phyloP scores from a whole-genome alignment of 1,140 invertebrate species.

The Sycophila sp. region DNA sequence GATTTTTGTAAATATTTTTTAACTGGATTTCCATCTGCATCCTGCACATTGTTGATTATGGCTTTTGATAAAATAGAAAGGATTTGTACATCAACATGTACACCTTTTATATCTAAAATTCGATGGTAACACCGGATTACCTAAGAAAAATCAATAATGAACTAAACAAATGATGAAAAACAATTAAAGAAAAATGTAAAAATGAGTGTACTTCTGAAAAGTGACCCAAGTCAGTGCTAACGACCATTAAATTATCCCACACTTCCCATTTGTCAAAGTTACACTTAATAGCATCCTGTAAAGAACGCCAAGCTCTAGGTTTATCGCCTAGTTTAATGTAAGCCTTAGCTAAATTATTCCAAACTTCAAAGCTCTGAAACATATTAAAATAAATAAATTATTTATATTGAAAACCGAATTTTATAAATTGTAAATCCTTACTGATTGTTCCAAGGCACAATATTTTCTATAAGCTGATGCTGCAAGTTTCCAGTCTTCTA shows the following conservation, averaged over 20 bases:
- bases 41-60: conserved; percentile 72
- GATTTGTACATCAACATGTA: conserved; percentile 83
- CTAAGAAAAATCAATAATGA: conserved; percentile 52
- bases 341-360: conserved; percentile 96
- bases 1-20: conserved; percentile 71
- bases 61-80: conserved; percentile 79
- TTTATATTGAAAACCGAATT: not conserved
- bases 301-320: conserved; percentile 80
- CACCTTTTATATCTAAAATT: conserved; percentile 83
- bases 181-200: conserved; percentile 10
- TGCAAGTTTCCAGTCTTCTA: conserved; percentile 84
- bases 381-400: not conserved
- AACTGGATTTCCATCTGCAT: conserved; percentile 68
- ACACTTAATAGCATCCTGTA: conserved; percentile 91
- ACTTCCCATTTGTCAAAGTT: conserved; percentile 97
- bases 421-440: conserved; percentile 55
- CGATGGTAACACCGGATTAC: conserved; percentile 87
- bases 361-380: conserved; percentile 87
- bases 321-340: conserved; percentile 91
- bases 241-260: conserved; percentile 94
- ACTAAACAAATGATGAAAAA: conserved; percentile 17
- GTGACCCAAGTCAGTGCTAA: conserved; percentile 80
- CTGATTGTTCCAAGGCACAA: conserved; percentile 84
- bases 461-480: conserved; percentile 87
- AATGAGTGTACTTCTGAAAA: conserved; percentile 77